Base-by-base conservation (phyloP, 2,888 invertebrate species). In the Stenolophus ochropezus region DNA sequence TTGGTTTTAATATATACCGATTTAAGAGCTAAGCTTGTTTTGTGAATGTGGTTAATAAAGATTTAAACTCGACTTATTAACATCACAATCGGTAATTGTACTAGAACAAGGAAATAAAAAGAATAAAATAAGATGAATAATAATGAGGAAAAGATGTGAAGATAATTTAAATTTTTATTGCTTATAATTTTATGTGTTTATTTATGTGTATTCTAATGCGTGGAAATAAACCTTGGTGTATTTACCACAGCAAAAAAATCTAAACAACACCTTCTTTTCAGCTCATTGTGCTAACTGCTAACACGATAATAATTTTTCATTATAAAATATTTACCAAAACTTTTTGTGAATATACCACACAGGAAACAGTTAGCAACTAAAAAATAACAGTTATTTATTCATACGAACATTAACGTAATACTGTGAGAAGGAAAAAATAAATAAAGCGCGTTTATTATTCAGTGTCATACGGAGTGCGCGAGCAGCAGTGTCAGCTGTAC, bases 311-410 rank as follows among this genome's bases (percentile, higher is more conserved):
- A 42, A 42, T 42, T 42, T 42, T 42, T 42, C 33, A 42, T 42
- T 42, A 42, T 42, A 42, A 42, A 42, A 8, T 42, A 42, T 42
- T 42, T 42, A 42, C 33, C 11, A 11, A 42, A 42, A 42, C 8
- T 42, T 42, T 42, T 42, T 8, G 8, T 42, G 33, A 42, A 42
- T 42, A 42, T 42, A 21, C 25, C 25, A 61, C 61, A 61, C 61
- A 61, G 61, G 61, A 61, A 61, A 61, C 61, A 61, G 61, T 61
- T 61, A 61, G 23, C 61, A 61, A 25, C 61, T 61, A 61, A 61
- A 61, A 58, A 25, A 61, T 61, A 61, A 23, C 61, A 11, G 61
- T 61, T 61, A 61, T 61, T 61, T 61, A 61, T 69, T 33, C 33
- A 69, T 69, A 69, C 11, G 65, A 18, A 18, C 65, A 69, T 69